Evolutionary conservation across 2,888 invertebrate genomes (phyloP), one percentile per base, ranked within the genome.

Genomic region (Netelia inedita): DNA sequence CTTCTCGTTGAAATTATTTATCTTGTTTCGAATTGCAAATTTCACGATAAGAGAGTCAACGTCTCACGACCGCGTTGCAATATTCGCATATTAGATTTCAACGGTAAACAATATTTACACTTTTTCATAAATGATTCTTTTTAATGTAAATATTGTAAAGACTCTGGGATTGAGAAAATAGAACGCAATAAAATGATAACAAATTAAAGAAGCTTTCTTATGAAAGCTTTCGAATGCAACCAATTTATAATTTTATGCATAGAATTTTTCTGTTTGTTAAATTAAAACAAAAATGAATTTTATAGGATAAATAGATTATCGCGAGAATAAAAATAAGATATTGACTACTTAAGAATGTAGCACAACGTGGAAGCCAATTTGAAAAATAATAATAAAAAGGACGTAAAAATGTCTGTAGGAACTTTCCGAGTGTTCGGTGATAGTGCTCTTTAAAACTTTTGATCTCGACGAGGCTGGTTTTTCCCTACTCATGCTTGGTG

Each of bases 391-490:
- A 55, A 10, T 14, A 2, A 55, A 19, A 53, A 11, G 28, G 65
- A 28, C 10, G 19, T 59, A 21, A 19, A 23, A 75, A 57, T 19
- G 5, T 57, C 19, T 19, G 53, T 14, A 43, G 2, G 55, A 79
- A 3, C 41, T 63, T 71, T 69, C 59, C 16, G 46, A 28, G 59
- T 3, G 9, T 16, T 46, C 28, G 43, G 11, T 28, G 41, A n/a
- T 55, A 53, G 63, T 65, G 72, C 55, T 79, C 16, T 72, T 72
- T 71, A 65, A 55, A 57, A 72, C 53, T 55, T 57, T 63, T 71
- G 63, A 72, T 57, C 55, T 1, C 19, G 10, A 65, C 41, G 65
- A 43, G 3, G 19, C 23, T 14, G 16, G 41, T 65, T 72, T 46
- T 9, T 21, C 41, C 65, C 10, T 53, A 59, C 65, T 66, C 41